Evolutionary conservation across 2,888 invertebrate species (phyloP).

Genomic region (Diarsia rubi): DNA sequence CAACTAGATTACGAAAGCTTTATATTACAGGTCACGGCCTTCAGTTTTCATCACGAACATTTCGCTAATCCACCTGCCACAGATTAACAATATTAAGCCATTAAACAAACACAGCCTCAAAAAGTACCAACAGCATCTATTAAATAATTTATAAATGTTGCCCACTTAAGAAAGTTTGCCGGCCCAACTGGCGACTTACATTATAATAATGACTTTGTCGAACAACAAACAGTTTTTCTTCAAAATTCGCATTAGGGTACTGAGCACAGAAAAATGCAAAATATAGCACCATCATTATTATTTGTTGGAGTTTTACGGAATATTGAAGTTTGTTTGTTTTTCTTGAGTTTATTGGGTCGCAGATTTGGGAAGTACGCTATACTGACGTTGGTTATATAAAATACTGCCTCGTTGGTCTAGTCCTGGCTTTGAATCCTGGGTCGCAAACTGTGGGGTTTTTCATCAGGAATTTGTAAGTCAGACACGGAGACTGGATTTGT

Average conservation of each 20-base stretch:
- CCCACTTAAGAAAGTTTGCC: conserved; percentile 70
- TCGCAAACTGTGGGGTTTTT: too few species aligned
- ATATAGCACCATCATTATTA: conserved; percentile 39
- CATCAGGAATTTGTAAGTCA: too few species aligned
- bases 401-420: too few species aligned
- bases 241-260: conserved; percentile 84
- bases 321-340: conserved; percentile 22
- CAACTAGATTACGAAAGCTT: neutral
- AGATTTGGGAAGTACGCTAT: neutral
- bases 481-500: too few species aligned
- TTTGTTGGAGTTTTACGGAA: conserved; percentile 41
- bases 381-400: neutral
- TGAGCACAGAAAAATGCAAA: conserved; percentile 70
- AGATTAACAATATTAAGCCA: conserved; percentile 62
- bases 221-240: conserved; percentile 82
- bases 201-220: conserved; percentile 86
- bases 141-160: conserved; percentile 71
- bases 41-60: neutral
- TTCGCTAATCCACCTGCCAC: conserved; percentile 27
- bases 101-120: conserved; percentile 58
- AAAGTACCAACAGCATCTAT: conserved; percentile 61
- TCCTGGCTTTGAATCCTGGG: too few species aligned
- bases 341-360: neutral
- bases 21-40: neutral
- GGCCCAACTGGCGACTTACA: conserved; percentile 85